Conservation (phyloP, 2,113 vertebrate species). For the Tympanuchus pallidicinctus region DNA sequence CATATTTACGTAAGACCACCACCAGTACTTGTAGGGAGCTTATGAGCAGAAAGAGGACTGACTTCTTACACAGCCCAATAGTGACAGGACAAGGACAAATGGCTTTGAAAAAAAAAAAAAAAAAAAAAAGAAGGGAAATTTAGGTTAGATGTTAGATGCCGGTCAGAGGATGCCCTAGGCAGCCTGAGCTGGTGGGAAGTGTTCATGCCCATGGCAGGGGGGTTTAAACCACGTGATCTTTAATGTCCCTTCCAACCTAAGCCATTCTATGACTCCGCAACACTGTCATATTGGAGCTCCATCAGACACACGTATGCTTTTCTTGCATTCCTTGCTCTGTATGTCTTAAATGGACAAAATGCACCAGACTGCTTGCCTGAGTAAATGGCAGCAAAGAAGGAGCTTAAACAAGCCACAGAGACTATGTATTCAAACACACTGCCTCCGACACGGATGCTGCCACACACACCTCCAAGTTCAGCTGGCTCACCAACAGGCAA, state of each 20-base stretch:
- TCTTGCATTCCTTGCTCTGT: neutral
- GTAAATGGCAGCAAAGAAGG: neutral
- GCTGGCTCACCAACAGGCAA: neutral
- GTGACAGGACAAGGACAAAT: too few species aligned
- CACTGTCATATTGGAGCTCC: neutral
- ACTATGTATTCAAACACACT: neutral
- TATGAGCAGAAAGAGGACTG: too few species aligned
- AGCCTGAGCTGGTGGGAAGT: too few species aligned
- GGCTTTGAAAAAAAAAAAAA: too few species aligned
- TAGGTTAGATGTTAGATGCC: too few species aligned
- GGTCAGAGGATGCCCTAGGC: too few species aligned
- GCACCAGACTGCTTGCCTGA: neutral
- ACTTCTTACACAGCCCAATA: too few species aligned
- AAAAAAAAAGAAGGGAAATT: too few species aligned
- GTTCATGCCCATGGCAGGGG: too few species aligned
- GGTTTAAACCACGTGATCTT: too few species aligned
- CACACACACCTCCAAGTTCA: neutral
- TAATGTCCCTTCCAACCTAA: too few species aligned
- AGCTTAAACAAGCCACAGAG: neutral
- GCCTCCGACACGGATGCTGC: accelerated
- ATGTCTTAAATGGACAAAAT: neutral
- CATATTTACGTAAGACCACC: neutral
- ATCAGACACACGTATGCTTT: accelerated
- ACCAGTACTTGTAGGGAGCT: neutral
- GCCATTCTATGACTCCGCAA: too few species aligned